Percentiles rank a stretch among this genome's conserved stretches.
Evolutionary conservation across 2,888 invertebrate genomes (phyloP).

Genomic region (Notocelia uddmanniana): DNA sequence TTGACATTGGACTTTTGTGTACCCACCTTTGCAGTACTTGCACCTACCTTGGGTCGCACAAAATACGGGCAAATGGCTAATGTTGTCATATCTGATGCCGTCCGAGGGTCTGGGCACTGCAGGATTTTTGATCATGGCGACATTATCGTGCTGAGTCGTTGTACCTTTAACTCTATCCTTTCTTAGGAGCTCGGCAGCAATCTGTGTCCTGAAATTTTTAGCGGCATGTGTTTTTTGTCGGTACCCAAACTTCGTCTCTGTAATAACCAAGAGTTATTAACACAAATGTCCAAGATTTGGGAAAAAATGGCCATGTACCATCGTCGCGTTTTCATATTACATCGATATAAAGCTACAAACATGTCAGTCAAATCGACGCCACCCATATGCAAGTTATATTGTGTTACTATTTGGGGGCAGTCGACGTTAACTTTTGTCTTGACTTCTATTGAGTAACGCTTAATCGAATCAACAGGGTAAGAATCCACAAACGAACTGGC

Average conservation of each 20-base stretch:
- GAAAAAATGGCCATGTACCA: background rate
- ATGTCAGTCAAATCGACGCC: slow-evolving; percentile 2
- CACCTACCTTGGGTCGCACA: background rate
- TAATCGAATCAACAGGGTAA: background rate
- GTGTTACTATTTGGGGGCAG: background rate
- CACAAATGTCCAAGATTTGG: slow-evolving; percentile 6
- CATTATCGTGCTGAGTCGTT: background rate
- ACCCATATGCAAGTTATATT: slow-evolving; percentile 3
- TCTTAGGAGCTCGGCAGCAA: background rate
- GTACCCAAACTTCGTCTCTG: background rate
- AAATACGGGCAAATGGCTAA: background rate
- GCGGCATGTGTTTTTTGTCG: background rate
- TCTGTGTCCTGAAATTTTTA: slow-evolving; percentile 3
- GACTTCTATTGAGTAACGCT: slow-evolving; percentile 6
- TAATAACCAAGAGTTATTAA: too few relatives aligned
- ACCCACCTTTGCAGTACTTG: slow-evolving; percentile 3
- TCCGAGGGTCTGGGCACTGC: too few relatives aligned
- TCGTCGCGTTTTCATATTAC: background rate
- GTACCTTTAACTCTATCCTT: background rate
- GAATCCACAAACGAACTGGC: slow-evolving; percentile 11
- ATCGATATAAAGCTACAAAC: slow-evolving; percentile 3
- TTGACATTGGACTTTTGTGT: background rate
- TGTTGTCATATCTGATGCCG: background rate
- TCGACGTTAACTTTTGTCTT: background rate
- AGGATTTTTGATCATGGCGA: background rate